Base-by-base conservation (phyloP, 2,888 invertebrate genomes). In the Apodemia duryi region DNA sequence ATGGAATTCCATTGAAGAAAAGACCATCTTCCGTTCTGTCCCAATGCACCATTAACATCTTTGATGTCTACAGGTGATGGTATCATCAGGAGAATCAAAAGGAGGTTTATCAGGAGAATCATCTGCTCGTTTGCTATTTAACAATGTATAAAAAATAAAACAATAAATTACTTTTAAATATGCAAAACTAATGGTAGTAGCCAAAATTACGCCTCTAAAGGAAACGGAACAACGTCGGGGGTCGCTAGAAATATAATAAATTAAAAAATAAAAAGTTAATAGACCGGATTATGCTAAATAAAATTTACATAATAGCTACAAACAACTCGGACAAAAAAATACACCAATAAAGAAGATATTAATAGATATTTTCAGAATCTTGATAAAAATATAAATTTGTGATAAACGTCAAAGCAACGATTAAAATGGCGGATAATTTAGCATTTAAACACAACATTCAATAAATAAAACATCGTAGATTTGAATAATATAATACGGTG, bases 401-500 rank as follows among this genome's bases (percentile, higher is more conserved):
- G 7, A 32, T 35, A 6, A 60, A 60, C 32, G 32, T 60, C 60
- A 6, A 35, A 60, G 13, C n/a, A 32, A 32, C 35, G 35, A 32
- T 60, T 35, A 60, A n/a, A 60, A 32, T 32, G 11, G 60, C 13
- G 13, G n/a, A 35, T 32, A n/a, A 60, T 60, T 35, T 7, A 35
- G n/a, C 32, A 60, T 60, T 60, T 60, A 60, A 6, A 51, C 51
- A 49, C n/a, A 57, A 29, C 57, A 60, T 60, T 60, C 2, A 60
- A 35, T 35, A 13, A 60, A 60, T 60, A 35, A 60, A 60, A 60
- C 60, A 57, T 57, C 60, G 35, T 35, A n/a, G 60, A 60, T 60
- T 60, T 60, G 60, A 60, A 60, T 60, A 35, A 32, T 60, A 54
- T 54, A 60, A 60, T 60, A 60, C 60, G 35, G 13, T 60, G 60